Conservation (phyloP, 2,797 vertebrate genomes). For the Xenops minutus region DNA sequence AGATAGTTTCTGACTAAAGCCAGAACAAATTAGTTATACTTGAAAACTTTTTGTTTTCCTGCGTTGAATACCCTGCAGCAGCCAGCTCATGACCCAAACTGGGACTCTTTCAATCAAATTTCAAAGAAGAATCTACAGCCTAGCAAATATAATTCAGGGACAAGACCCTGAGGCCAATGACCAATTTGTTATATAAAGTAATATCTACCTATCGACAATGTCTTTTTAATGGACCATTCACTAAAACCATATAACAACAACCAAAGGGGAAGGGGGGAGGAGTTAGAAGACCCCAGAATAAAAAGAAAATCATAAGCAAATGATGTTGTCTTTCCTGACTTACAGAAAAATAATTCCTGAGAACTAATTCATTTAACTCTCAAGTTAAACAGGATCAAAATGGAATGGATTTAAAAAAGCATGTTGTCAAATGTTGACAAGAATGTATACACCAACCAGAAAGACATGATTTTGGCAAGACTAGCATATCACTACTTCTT, state of each 20-base stretch:
- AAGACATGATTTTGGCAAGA: neutral
- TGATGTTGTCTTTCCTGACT: neutral
- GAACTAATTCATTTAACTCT: neutral
- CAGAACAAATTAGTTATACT: conserved; percentile 46
- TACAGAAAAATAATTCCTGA: neutral
- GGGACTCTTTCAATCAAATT: conserved; percentile 28
- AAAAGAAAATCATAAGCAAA: neutral
- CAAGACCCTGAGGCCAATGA: neutral
- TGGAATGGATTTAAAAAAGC: neutral
- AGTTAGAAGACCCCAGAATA: neutral
- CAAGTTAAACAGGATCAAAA: neutral
- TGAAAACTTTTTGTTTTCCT: conserved; percentile 18
- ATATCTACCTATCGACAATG: neutral
- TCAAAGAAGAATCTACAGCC: neutral
- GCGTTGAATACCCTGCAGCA: neutral
- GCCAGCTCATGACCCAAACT: neutral
- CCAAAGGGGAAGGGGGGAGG: neutral
- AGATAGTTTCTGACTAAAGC: conserved; percentile 45
- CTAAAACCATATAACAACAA: neutral
- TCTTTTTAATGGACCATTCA: neutral
- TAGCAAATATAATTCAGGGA: neutral
- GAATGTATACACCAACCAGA: neutral
- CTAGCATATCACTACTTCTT: neutral
- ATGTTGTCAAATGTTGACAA: neutral
- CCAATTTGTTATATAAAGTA: conserved; percentile 6